These are phyloP conservation scores for Pachydiplax longipennis DNA, from an alignment of 2,888 invertebrate species.

Conservation along the genomic window DNA sequence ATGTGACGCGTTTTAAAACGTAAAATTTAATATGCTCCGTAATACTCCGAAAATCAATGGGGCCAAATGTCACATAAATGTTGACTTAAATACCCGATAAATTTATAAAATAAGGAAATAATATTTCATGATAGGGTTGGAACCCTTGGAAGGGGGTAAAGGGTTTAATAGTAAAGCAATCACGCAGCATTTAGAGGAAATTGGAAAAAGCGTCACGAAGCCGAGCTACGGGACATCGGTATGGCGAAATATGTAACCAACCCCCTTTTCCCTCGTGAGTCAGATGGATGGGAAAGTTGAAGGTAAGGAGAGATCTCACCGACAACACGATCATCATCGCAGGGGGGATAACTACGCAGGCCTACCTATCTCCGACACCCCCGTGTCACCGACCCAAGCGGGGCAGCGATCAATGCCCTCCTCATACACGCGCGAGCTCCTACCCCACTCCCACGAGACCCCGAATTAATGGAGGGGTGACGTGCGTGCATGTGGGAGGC, in stretches of 20 bases:
- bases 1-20: too few relatives aligned
- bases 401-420: constrained; percentile 41
- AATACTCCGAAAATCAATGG: too few relatives aligned
- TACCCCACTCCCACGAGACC: not conserved
- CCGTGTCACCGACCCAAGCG: constrained; percentile 2
- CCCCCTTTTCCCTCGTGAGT: not conserved
- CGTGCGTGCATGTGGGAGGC: not conserved
- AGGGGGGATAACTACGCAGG: not conserved
- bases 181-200: not conserved
- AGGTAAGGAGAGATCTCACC: constrained; percentile 31
- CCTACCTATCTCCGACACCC: not conserved
- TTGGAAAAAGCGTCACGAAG: not conserved
- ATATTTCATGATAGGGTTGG: too few relatives aligned
- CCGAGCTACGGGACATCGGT: not conserved
- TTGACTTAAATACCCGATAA: too few relatives aligned
- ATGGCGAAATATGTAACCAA: constrained; percentile 7
- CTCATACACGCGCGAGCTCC: not conserved
- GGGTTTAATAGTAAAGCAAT: too few relatives aligned
- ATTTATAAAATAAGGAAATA: too few relatives aligned
- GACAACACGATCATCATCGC: constrained; percentile 1
- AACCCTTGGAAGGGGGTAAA: too few relatives aligned
- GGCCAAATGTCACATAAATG: too few relatives aligned
- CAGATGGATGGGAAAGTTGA: constrained; percentile 22
- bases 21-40: too few relatives aligned
- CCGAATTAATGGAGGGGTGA: constrained; percentile 24